phyloP scores from a whole-genome alignment of 2,888 invertebrate species.

The Xanthia icteritia region DNA sequence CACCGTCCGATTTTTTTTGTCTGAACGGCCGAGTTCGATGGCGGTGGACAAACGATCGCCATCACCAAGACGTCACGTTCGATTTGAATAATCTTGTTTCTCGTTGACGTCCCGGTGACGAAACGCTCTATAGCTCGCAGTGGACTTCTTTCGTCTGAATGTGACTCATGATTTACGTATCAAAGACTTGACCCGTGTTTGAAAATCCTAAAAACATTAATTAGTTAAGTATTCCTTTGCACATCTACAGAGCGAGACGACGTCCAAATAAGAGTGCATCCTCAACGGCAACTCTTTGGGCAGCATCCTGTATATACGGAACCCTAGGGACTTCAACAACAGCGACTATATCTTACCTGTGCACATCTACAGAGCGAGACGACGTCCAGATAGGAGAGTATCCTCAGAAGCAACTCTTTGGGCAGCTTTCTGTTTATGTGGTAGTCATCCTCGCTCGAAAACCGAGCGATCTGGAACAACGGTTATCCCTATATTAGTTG shows the following conservation, averaged over 20 bases:
- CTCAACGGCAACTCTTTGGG: constrained; percentile 98
- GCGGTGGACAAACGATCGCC: too few relatives aligned
- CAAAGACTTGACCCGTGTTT: background rate
- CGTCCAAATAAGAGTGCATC: constrained; percentile 98
- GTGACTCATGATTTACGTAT: too few relatives aligned
- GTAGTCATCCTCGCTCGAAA: constrained; percentile 94
- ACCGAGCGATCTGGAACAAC: constrained; percentile 92
- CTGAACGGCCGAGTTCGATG: too few relatives aligned
- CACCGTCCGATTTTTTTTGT: too few relatives aligned
- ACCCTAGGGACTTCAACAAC: too few relatives aligned
- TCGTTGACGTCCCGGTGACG: too few relatives aligned
- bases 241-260: constrained; percentile 98
- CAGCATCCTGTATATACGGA: constrained; percentile 97
- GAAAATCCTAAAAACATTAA: background rate
- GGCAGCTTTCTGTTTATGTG: constrained; percentile 98
- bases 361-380: constrained; percentile 98
- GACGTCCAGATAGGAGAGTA: constrained; percentile 98
- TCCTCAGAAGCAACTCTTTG: constrained; percentile 97
- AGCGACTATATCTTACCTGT: constrained; percentile 85
- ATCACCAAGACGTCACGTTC: too few relatives aligned
- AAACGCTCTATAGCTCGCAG: too few relatives aligned
- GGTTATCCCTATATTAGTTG: background rate
- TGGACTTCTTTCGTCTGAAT: too few relatives aligned
- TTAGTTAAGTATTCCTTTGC: constrained; percentile 91
- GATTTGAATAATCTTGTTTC: too few relatives aligned